These are phyloP conservation scores for Sclerurus mexicanus DNA, from an alignment of 2,113 vertebrate genomes.

Conservation along the genomic window DNA sequence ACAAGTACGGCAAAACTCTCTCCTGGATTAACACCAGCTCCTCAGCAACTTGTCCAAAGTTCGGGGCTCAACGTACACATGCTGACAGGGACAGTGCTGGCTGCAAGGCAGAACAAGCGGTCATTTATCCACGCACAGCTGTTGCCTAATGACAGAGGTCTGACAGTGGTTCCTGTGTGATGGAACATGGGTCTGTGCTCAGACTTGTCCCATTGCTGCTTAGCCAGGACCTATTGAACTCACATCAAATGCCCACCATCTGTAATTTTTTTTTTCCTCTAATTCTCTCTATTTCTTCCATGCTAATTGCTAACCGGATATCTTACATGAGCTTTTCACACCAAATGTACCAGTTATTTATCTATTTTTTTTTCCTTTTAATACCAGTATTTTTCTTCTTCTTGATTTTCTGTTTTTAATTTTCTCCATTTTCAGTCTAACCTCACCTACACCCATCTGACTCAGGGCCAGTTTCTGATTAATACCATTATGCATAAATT, in stretches of 20 bases:
- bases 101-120: neutral
- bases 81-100: neutral
- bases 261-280: neutral
- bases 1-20: neutral
- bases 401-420: neutral
- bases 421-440: neutral
- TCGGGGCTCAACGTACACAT: neutral
- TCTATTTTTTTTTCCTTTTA: neutral
- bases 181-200: neutral
- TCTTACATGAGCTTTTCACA: neutral
- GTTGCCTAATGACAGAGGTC: neutral
- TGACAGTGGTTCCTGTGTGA: neutral
- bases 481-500: neutral
- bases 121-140: neutral
- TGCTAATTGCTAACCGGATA: neutral
- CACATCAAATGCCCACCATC: neutral
- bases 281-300: neutral
- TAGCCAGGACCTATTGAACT: neutral
- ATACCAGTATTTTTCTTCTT: neutral
- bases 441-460: neutral
- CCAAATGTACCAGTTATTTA: neutral
- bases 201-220: neutral
- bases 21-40: neutral
- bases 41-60: neutral
- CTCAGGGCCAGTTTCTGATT: neutral